Evolutionary conservation across 2,797 vertebrate species (phyloP).

Genomic region (Muscicapa comitata): DNA sequence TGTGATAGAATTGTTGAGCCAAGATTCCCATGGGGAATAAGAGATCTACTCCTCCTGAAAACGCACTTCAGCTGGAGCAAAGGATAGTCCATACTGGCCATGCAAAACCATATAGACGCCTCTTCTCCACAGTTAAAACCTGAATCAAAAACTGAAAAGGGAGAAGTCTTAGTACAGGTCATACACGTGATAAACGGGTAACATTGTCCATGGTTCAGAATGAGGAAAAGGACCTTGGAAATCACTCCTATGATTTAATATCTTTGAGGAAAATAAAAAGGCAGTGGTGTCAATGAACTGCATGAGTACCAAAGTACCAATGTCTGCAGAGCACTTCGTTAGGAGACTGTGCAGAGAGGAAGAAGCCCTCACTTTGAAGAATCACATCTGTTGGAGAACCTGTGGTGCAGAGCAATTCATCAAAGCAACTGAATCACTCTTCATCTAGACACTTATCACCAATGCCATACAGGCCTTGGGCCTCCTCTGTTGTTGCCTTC

Average conservation of each 20-base stretch:
- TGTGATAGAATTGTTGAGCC: background rate
- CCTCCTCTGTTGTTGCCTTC: background rate
- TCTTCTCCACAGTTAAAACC: background rate
- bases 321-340: background rate
- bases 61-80: background rate
- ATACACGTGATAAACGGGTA: background rate
- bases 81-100: background rate
- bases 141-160: background rate
- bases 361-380: background rate
- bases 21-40: background rate
- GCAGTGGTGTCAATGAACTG: background rate
- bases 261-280: background rate
- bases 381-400: background rate
- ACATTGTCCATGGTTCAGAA: background rate
- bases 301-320: background rate
- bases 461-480: background rate
- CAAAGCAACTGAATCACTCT: background rate
- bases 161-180: background rate
- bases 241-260: background rate
- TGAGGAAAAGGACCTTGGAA: background rate
- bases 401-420: background rate
- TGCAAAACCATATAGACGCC: background rate
- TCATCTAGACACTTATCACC: background rate
- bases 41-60: background rate
- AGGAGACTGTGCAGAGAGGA: background rate